phyloP scores from a whole-genome alignment of 2,113 vertebrate genomes.

The Oncorhynchus kisutch region DNA sequence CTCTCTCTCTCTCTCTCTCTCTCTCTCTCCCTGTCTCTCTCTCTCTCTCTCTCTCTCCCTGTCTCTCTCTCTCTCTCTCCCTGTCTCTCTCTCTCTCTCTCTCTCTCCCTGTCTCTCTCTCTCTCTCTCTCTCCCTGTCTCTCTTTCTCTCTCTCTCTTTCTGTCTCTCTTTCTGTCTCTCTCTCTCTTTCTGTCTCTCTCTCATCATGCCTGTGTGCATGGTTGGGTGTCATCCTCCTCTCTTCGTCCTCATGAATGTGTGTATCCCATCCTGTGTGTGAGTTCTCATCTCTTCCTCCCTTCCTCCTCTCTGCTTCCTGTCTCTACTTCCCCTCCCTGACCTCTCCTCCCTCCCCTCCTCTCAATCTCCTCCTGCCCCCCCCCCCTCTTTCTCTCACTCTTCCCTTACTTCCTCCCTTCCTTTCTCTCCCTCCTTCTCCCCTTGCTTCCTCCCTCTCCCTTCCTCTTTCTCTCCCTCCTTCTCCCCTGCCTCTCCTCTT shows the following conservation, averaged over 20 bases:
- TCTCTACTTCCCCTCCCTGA: conserved; percentile 49
- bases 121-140: too few species aligned
- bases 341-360: background rate
- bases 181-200: background rate
- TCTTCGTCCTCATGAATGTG: conserved; percentile 5
- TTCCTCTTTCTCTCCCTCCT: background rate
- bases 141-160: too few species aligned
- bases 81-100: too few species aligned
- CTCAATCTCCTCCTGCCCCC: conserved; percentile 15
- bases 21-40: too few species aligned
- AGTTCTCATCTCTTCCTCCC: conserved; percentile 56
- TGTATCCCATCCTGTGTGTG: background rate
- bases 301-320: conserved; percentile 51
- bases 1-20: too few species aligned
- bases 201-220: background rate
- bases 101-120: too few species aligned
- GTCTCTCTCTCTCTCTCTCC: too few species aligned
- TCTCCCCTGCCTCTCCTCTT: background rate
- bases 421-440: conserved; percentile 21
- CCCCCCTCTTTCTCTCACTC: conserved; percentile 12
- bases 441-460: background rate
- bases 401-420: too few species aligned
- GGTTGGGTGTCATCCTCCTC: background rate
- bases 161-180: too few species aligned
- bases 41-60: too few species aligned